phyloP scores from a whole-genome alignment of 2,797 vertebrate species.

The Notamacropus eugenii region DNA sequence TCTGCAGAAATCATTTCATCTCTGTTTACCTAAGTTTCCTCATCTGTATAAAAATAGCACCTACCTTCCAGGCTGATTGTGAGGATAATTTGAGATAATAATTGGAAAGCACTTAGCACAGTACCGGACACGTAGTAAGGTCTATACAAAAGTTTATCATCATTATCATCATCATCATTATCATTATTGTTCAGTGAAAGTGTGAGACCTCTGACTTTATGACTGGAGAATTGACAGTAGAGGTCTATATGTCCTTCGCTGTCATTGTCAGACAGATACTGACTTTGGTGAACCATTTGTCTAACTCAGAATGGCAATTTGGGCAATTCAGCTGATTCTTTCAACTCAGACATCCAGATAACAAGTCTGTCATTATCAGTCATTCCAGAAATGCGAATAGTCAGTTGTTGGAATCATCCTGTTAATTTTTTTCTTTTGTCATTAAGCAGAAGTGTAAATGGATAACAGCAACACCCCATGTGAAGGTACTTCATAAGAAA shows the following conservation, averaged over 20 bases:
- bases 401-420: background rate
- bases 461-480: background rate
- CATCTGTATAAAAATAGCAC: background rate
- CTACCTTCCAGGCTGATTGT: background rate
- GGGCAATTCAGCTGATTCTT: slow-evolving; percentile 15
- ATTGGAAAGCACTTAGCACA: background rate
- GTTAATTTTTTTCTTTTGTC: background rate
- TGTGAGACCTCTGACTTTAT: background rate
- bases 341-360: background rate
- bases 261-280: background rate
- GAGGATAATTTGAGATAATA: background rate
- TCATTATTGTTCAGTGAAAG: background rate
- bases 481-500: slow-evolving; percentile 15
- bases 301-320: background rate
- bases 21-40: background rate
- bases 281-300: background rate
- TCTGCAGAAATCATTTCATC: background rate
- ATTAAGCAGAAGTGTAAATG: slow-evolving; percentile 33
- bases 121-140: background rate
- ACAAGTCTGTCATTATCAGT: slow-evolving; percentile 2
- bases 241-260: background rate
- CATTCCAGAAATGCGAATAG: slow-evolving; percentile 1
- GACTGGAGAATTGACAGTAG: background rate
- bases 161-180: background rate
- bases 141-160: background rate